phyloP scores from a whole-genome alignment of 1,140 invertebrate genomes.

The Bombus polaris region DNA sequence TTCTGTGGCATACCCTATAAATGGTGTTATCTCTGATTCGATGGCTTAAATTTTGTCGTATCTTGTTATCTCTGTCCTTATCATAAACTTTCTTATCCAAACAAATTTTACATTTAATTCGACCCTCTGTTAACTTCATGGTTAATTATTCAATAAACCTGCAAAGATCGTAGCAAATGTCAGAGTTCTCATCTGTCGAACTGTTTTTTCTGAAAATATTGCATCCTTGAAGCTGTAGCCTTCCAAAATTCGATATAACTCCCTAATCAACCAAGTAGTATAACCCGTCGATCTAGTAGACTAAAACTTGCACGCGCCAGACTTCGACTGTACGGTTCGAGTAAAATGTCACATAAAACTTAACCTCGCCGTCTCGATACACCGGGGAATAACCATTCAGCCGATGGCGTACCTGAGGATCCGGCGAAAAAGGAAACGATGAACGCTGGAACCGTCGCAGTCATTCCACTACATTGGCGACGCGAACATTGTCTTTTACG shows the following conservation, averaged over 20 bases:
- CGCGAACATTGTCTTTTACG: conserved; percentile 12
- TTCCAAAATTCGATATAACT: background rate
- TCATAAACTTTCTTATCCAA: too few relatives aligned
- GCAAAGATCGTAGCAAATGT: too few relatives aligned
- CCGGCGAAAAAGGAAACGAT: background rate
- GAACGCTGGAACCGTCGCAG: background rate
- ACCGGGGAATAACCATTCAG: background rate
- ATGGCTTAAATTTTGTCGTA: too few relatives aligned
- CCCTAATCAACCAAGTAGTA: background rate
- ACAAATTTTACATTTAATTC: too few relatives aligned
- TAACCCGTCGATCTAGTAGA: background rate
- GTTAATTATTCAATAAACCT: too few relatives aligned
- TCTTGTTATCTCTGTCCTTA: too few relatives aligned
- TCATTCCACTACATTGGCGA: conserved; percentile 3
- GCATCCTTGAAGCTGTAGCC: too few relatives aligned
- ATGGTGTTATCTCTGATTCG: too few relatives aligned
- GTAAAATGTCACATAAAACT: background rate
- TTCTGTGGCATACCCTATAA: too few relatives aligned
- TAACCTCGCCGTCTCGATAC: background rate
- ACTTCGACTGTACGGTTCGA: background rate
- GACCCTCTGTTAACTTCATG: too few relatives aligned
- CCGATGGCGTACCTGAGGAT: background rate
- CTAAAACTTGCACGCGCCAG: background rate
- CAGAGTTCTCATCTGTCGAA: too few relatives aligned
- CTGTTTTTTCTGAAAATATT: too few relatives aligned